Conservation (phyloP, 2,888 invertebrate species). For the Heteromurus nitidus region DNA sequence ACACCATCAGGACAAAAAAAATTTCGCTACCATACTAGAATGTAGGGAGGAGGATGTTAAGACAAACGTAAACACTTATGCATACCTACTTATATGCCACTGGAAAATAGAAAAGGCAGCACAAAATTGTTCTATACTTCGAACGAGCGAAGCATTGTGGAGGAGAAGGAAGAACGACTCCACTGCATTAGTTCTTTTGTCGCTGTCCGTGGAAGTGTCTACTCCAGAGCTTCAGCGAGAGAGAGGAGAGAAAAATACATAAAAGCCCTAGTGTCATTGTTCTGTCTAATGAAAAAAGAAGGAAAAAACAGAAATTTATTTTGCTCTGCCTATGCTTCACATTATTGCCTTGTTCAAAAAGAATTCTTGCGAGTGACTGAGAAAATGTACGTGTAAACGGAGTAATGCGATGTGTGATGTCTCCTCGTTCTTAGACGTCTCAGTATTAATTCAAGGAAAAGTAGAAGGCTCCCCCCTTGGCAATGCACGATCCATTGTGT, state of each 20-base stretch:
- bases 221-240: conserved; percentile 43
- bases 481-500: conserved; percentile 14
- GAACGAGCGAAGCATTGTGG: background rate
- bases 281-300: conserved; percentile 53
- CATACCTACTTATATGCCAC: too few species aligned
- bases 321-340: conserved; percentile 31
- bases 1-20: background rate
- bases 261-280: conserved; percentile 53
- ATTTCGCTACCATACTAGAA: too few species aligned
- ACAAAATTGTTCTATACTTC: too few species aligned
- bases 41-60: too few species aligned
- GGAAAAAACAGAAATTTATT: conserved; percentile 35
- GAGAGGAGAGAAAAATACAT: conserved; percentile 25
- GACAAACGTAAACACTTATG: too few species aligned
- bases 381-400: background rate
- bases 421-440: background rate
- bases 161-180: too few species aligned
- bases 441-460: conserved; percentile 12
- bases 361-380: conserved; percentile 5
- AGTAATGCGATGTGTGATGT: too few species aligned
- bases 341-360: conserved; percentile 22
- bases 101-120: too few species aligned
- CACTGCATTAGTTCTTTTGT: too few species aligned
- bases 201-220: conserved; percentile 51
- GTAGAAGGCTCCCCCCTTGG: background rate